Evolutionary conservation across 1,140 invertebrate species (phyloP).

Genomic region (Delia radicum): DNA sequence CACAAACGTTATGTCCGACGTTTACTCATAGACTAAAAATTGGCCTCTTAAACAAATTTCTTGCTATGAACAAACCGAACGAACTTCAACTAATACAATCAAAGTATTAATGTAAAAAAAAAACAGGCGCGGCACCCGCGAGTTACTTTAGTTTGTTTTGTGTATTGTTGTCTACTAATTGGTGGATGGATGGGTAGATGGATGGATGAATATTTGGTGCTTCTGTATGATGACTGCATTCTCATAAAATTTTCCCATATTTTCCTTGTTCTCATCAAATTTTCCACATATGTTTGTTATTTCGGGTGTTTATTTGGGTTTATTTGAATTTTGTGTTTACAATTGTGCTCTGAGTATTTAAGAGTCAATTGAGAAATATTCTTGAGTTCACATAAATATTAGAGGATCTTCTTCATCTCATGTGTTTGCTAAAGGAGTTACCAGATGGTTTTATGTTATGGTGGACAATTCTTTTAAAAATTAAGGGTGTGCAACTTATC

Average conservation of each 20-base stretch:
- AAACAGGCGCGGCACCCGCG: neutral
- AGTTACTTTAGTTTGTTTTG: slow-evolving; percentile 5
- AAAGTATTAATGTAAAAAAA: neutral
- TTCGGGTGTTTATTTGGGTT: neutral
- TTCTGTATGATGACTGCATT: neutral
- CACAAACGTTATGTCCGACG: slow-evolving; percentile 9
- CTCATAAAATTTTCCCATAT: neutral
- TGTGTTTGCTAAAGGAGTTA: too few species aligned
- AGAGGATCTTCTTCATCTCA: too few species aligned
- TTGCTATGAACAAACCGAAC: neutral
- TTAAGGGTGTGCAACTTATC: too few species aligned
- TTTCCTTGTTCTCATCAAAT: neutral
- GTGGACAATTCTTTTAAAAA: too few species aligned
- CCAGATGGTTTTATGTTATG: too few species aligned
- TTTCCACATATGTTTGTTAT: too few species aligned
- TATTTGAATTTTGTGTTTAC: neutral
- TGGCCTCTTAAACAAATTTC: neutral
- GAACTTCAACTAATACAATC: neutral
- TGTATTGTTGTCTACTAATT: too few species aligned
- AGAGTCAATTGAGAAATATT: neutral
- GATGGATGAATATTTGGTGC: neutral
- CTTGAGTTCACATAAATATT: too few species aligned
- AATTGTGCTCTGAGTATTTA: neutral
- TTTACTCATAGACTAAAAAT: slow-evolving; percentile 17
- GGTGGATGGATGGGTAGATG: neutral